Base-by-base conservation (phyloP, 2,888 invertebrate species). In the Asteroscopus sphinx region DNA sequence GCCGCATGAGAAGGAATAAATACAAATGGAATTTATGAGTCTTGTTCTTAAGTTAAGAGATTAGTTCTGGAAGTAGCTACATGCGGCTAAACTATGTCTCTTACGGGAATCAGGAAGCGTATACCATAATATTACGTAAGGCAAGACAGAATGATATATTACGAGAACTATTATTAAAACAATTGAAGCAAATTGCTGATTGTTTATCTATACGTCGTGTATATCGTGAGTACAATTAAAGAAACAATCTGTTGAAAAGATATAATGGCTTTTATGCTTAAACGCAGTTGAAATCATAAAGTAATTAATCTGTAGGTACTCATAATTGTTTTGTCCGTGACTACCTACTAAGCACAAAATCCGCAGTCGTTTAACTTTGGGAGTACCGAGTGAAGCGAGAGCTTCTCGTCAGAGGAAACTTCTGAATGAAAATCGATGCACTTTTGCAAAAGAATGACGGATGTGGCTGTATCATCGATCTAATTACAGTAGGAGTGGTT, bases 111-210 rank as follows among this genome's bases (percentile, higher is more conserved):
- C 42, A 74, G 63, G 70, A 74, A 68, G 63, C 61, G 25, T 41
- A 55, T 54, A 54, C 53, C 39, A 55, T 53, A 61, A 36, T 16
- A 51, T 73, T 62, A 58, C 55, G 16, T 25, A 32, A 37, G 25
- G 28, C 53, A 63, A 65, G 17, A 35, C 53, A 45, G 40, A 62
- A 69, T 72, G 61, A 69, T 74, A 64, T 65, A 75, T 55, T 55
- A 55, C 69, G 64, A 62, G 69, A 75, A 73, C 56, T 69, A 72
- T 72, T 67, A 65, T 58, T 52, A 62, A 69, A 60, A 73, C 66
- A 73, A 76, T 76, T 73, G 68, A 67, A 76, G 48, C 62, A 73
- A 68, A 76, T 68, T 76, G 68, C 67, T 76, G 68, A 73, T 76
- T 52, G 57, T 41, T 76, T 71, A 73, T 73, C 71, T 76, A 54